A percentile compares a stretch with the other conserved stretches of the same genome.
These are phyloP conservation scores for Homalodisca vitripennis DNA, from an alignment of 1,140 invertebrate species.

Conservation along the genomic window DNA sequence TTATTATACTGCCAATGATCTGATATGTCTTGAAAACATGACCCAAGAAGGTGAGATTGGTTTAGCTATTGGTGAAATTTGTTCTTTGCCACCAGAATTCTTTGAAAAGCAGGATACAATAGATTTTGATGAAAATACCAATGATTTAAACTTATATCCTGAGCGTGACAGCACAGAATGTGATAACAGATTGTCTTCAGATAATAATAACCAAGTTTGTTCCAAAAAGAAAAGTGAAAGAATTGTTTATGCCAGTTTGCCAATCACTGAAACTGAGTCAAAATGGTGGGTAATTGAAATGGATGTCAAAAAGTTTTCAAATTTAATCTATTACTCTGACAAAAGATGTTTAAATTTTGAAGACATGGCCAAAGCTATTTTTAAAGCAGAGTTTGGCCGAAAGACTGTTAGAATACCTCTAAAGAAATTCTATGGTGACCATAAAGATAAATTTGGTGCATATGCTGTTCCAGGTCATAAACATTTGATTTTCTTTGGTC, in stretches of 20 bases:
- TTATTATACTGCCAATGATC: not conserved
- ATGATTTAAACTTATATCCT: not conserved
- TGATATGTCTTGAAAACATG: not conserved
- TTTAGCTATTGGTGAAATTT: not conserved
- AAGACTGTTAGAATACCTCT: not conserved
- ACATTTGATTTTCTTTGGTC: conserved; percentile 4
- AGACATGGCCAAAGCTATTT: not conserved
- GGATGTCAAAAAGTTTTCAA: not conserved
- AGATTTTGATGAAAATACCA: not conserved
- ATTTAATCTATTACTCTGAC: conserved; percentile 11
- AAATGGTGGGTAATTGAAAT: conserved; percentile 14
- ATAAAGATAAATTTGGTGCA: conserved; percentile 8
- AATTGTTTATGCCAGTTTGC: not conserved
- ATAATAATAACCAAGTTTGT: not conserved
- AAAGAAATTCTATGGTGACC: not conserved
- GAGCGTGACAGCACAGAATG: no score
- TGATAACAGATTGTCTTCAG: no score
- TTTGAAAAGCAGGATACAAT: not conserved
- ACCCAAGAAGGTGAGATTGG: conserved; percentile 9
- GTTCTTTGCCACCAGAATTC: not conserved
- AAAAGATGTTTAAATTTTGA: not conserved
- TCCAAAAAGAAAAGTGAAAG: not conserved
- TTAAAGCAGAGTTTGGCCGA: not conserved
- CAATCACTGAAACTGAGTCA: not conserved
- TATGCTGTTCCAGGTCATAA: not conserved